Base-by-base conservation (phyloP, 2,113 vertebrate genomes). In the Laticauda colubrina region DNA sequence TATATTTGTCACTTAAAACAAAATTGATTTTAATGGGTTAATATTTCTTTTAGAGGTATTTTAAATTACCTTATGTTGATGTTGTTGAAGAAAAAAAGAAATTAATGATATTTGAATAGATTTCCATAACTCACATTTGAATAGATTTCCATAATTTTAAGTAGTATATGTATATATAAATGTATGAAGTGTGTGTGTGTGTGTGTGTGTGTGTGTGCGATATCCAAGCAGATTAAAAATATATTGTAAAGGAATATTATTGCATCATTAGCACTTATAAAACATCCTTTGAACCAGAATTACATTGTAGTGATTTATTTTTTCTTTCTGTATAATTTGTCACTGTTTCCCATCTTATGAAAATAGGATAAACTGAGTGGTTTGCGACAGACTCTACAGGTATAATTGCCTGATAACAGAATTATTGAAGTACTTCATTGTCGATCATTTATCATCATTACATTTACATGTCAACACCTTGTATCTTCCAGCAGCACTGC, bases 371-470 rank as follows among this genome's bases (percentile, higher is more conserved):
- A 92, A 92, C 53, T 87, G 91, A 39, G 45, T 90, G 94, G 61
- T 94, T 93, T 91, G 34, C 88, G 89, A 88, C 5, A 3, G 94
- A 89, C 81, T 94, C 55, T 51, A n/a, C 12, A 93, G 11, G 51
- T 93, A 81, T 93, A 91, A 94, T 93, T 92, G 88, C 89, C 93
- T 94, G 96, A 90, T 96, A 95, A 94, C 61, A 87, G 69, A 86
- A 81, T 95, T 97, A 95, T 39, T 0, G 96, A 95, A 94, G 57
- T 24, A 1, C 91, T 90, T 94, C 91, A 93, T 96, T 95, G 90
- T 96, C 94, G 89, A 54, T 97, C 51, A 0, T 97, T 97, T 97
- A 94, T 98, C 96, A 96, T 96, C 21, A 29, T 97, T 97, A 96
- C 92, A 95, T 61, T 59, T 29, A 93, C 97, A 95, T 97, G 94